Evolutionary conservation across 2,888 invertebrate species (phyloP), one percentile per base, ranked within the genome.

Genomic region (Hydrotaea diabolus): DNA sequence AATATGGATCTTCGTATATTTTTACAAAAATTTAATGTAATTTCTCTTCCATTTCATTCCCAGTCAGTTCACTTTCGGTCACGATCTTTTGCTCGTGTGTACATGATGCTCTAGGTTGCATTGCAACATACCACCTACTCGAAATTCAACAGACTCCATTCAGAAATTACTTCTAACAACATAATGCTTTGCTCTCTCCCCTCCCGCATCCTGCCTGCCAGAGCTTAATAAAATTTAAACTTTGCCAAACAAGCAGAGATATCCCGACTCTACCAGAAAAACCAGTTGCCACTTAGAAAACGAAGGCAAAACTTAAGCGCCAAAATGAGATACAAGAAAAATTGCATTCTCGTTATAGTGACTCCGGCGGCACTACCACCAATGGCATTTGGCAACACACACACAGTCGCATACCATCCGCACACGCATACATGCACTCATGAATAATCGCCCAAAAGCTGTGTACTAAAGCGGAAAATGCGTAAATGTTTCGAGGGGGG

Each of bases 401-500:
- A 13, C 39, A 36, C 36, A 36, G 5, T 36, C 36, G 8, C 36
- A 43, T n/a, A n/a, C 9, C 43, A 49, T 49, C 15, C 49, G 1
- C 49, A 49, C 43, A 43, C 43, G 11, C 43, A 43, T 11, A 9
- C 11, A 43, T 11, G 23, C 4, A 57, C 57, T 21, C 9, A 19
- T 17, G 39, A 66, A 66, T 36, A 66, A 66, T 39, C 66, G 8
- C 39, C 69, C 69, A 69, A 69, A 69, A 62, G 62, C 62, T 62
- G 62, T 62, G 62, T 62, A 62, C n/a, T 62, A 69, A 69, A 78
- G 78, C 73, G 81, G 72, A 85, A 85, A 81, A 85, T 81, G 84
- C 84, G 84, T 85, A 81, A 85, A 78, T 82, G 84, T 85, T 76
- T 15, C 39, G 36, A 66, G 66, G 17, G 39, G 11, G n/a, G n/a